Percentiles rank a stretch among this genome's conserved stretches.
phyloP scores from a whole-genome alignment of 2,113 vertebrate species.

The Oncorhynchus kisutch region DNA sequence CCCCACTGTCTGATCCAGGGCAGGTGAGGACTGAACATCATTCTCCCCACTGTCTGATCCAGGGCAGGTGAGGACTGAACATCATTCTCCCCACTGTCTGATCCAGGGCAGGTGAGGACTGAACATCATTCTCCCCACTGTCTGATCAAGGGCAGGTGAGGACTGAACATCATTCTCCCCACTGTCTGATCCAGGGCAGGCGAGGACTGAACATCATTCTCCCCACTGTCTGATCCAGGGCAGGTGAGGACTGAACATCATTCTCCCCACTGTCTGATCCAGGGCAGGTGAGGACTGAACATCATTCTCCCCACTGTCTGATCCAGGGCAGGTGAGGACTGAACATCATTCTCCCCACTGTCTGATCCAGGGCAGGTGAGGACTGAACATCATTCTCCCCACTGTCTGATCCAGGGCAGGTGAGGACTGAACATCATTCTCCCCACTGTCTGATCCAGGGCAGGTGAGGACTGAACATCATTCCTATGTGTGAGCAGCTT shows the following conservation, averaged over 20 bases:
- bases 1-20: slow-evolving; percentile 6
- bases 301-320: slow-evolving; percentile 32
- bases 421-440: slow-evolving; percentile 18
- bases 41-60: slow-evolving; percentile 20
- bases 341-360: slow-evolving; percentile 24
- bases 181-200: slow-evolving; percentile 12
- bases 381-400: slow-evolving; percentile 26
- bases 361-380: slow-evolving; percentile 12
- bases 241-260: slow-evolving; percentile 21
- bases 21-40: slow-evolving; percentile 21
- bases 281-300: slow-evolving; percentile 8
- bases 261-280: slow-evolving; percentile 20
- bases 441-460: slow-evolving; percentile 6
- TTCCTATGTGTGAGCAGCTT: slow-evolving; percentile 33
- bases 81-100: slow-evolving; percentile 32
- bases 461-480: slow-evolving; percentile 21
- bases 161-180: slow-evolving; percentile 26
- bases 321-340: slow-evolving; percentile 10
- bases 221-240: slow-evolving; percentile 10
- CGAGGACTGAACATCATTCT: slow-evolving; percentile 26
- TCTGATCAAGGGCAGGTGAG: slow-evolving; percentile 12
- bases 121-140: slow-evolving; percentile 24
- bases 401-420: slow-evolving; percentile 12
- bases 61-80: slow-evolving; percentile 8
- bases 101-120: slow-evolving; percentile 10